Conservation (phyloP, 1,140 invertebrate species). For the Palaemon carinicauda region DNA sequence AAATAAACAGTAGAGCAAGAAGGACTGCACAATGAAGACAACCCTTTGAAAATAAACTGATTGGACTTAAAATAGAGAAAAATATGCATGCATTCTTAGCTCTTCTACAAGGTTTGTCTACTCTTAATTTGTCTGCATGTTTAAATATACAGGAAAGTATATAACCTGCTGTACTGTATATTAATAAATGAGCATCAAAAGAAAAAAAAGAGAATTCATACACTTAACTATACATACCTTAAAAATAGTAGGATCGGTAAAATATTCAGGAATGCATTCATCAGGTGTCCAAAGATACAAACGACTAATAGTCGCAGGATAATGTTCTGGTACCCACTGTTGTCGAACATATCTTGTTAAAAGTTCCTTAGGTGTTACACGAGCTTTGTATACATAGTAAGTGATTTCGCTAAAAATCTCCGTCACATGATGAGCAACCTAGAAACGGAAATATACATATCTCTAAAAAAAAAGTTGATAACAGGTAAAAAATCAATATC, state of each 20-base stretch:
- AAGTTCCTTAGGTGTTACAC: conserved; percentile 81
- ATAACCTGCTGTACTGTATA: no score
- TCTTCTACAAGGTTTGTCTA: no score
- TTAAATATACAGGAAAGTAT: no score
- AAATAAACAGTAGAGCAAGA: no score
- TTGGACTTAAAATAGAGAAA: no score
- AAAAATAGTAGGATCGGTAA: conserved; percentile 88
- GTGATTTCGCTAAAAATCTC: conserved; percentile 97
- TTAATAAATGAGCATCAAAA: no score
- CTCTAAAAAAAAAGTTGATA: background rate
- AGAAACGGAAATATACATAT: conserved; percentile 41
- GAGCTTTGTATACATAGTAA: conserved; percentile 95
- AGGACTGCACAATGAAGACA: no score
- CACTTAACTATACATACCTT: conserved; percentile 72
- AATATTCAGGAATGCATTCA: conserved; percentile 98
- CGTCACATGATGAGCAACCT: conserved; percentile 91
- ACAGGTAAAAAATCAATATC: background rate
- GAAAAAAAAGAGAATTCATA: background rate
- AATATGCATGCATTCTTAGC: no score
- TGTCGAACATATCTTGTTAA: conserved; percentile 85
- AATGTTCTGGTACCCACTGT: conserved; percentile 94
- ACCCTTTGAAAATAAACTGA: no score
- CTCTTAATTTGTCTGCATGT: no score
- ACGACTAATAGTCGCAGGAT: conserved; percentile 90
- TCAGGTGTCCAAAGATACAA: conserved; percentile 91